Base-by-base conservation (phyloP, 1,140 invertebrate species). In the Arctopsyche grandis region DNA sequence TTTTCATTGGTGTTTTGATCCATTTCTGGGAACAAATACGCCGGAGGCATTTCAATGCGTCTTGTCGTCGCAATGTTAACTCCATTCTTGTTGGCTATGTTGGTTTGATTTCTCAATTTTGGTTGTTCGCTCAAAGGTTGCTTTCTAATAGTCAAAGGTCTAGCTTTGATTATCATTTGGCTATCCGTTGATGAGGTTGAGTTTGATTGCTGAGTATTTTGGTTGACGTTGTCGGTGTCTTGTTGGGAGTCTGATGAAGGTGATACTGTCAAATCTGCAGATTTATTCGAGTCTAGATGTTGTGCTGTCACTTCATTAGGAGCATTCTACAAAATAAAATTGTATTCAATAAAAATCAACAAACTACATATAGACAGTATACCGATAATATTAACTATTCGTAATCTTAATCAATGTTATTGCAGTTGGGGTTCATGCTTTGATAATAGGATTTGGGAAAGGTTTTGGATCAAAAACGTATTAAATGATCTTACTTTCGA, bases 11-110 rank as follows among this genome's bases (percentile, higher is more conserved):
- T 84, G 69, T 86, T 83, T 71, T 86, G 85, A 83, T 93, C 92
- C 83, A 91, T 92, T 86, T 95, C 94, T 21, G 93, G 93, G 85
- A 95, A 95, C 48, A 95, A 87, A 85, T 94, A 95, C 19, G 93
- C 91, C 16, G 94, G 93, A 43, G 94, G 93, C 92, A 96, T 94
- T 86, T 95, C 94, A 83, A 93, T 95, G 58, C 92, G 88, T 71
- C 93, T 88, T 83, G 92, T 94, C 83, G 93, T 93, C 77, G 91
- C 91, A 52, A 93, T 90, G 83, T 92, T 91, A 22, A 93, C 88
- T 22, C 87, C 87, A 81, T 90, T 88, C 80, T 89, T 90, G 81
- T 89, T 88, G 46, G 86, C 83, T 76, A 84, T 89, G 87, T 38
- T 89, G 86, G 77, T 85, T 75, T 89, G 85, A 80, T 91, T 92